phyloP scores from a whole-genome alignment of 2,797 vertebrate genomes.

The Pseudocheirus occidentalis region DNA sequence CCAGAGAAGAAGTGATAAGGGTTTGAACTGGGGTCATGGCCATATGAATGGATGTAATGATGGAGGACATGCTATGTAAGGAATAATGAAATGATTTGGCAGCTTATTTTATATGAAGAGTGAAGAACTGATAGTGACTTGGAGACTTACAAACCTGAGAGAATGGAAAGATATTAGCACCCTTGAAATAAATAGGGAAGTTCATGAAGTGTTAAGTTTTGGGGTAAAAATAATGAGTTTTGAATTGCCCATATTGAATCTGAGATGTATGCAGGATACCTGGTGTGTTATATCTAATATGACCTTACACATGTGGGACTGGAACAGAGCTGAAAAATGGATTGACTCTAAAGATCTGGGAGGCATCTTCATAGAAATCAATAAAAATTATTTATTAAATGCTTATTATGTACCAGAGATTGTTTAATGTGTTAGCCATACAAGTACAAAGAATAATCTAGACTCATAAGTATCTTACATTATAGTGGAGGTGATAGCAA shows the following conservation, averaged over 20 bases:
- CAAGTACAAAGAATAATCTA: not conserved
- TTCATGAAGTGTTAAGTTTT: not conserved
- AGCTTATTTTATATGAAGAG: not conserved
- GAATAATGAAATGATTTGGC: not conserved
- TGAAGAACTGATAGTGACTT: not conserved
- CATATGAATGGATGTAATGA: not conserved
- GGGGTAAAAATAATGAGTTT: not conserved
- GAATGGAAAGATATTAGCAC: not conserved
- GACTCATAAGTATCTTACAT: not conserved
- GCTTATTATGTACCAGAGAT: not conserved
- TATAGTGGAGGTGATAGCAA: not conserved
- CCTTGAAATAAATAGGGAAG: not conserved
- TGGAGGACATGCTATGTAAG: not conserved
- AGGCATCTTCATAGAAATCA: not conserved
- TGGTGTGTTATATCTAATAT: not conserved
- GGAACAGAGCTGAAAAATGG: not conserved
- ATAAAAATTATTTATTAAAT: not conserved
- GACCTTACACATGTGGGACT: not conserved
- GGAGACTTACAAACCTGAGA: not conserved
- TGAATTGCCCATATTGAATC: not conserved
- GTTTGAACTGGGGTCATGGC: not conserved
- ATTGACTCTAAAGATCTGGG: not conserved
- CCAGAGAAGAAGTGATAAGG: not conserved
- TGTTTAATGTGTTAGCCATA: not conserved
- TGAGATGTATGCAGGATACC: not conserved